Evolutionary conservation across 2,113 vertebrate species (phyloP).

Genomic region (Picathartes gymnocephalus): DNA sequence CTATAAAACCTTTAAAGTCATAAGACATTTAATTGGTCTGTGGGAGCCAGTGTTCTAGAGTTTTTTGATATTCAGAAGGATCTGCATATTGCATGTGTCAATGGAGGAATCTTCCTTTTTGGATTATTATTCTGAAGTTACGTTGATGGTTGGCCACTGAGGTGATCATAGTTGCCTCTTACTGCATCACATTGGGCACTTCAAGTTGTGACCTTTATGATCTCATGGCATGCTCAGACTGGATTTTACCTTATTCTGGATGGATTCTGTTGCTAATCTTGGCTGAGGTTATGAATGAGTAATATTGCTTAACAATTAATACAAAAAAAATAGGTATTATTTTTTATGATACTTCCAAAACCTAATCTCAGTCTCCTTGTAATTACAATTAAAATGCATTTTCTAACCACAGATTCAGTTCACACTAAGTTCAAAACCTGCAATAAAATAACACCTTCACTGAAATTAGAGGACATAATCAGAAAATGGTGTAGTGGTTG

Average conservation of each 20-base stretch:
- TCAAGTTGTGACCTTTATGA: not conserved
- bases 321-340: not conserved
- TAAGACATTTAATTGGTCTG: not conserved
- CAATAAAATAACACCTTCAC: not conserved
- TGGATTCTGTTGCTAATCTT: not conserved
- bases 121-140: not conserved
- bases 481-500: not conserved
- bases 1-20: not conserved
- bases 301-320: not conserved
- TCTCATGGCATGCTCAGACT: not conserved
- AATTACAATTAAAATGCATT: not conserved
- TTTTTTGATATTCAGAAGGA: not conserved
- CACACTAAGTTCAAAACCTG: not conserved
- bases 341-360: not conserved
- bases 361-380: not conserved
- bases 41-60: rapidly evolving
- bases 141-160: not conserved
- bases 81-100: not conserved
- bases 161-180: not conserved
- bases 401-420: not conserved
- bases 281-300: not conserved
- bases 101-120: not conserved
- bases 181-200: not conserved
- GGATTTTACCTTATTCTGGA: not conserved
- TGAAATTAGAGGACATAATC: not conserved